These are phyloP conservation scores for Notoglanidium macrostoma DNA, from an alignment of 2,797 vertebrate genomes.

Conservation along the genomic window DNA sequence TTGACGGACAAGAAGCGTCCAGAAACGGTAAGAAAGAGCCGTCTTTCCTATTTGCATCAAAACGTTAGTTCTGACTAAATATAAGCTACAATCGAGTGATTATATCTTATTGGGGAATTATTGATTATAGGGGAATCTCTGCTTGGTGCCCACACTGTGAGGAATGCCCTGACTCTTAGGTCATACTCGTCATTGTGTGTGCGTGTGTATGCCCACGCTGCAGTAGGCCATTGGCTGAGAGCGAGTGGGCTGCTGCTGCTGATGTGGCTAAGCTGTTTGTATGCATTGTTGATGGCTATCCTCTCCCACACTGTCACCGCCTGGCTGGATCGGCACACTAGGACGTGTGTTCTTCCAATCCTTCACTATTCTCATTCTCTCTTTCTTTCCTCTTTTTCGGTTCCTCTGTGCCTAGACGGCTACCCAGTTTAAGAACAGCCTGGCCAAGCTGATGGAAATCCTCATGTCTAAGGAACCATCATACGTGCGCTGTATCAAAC, in stretches of 20 bases:
- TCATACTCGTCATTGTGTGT: slow-evolving; percentile 60
- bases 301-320: slow-evolving; percentile 58
- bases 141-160: slow-evolving; percentile 62
- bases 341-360: slow-evolving; percentile 64
- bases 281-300: slow-evolving; percentile 56
- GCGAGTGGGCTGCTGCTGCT: slow-evolving; percentile 57
- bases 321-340: slow-evolving; percentile 59
- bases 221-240: slow-evolving; percentile 54
- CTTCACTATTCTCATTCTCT: slow-evolving; percentile 42
- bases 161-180: slow-evolving; percentile 72
- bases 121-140: slow-evolving; percentile 62
- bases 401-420: slow-evolving; percentile 78
- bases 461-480: slow-evolving; percentile 98
- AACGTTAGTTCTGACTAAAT: neutral
- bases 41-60: neutral
- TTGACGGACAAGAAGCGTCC: slow-evolving; percentile 95
- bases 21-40: slow-evolving; percentile 83
- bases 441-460: slow-evolving; percentile 96
- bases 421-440: slow-evolving; percentile 96
- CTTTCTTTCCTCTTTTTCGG: neutral
- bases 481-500: slow-evolving; percentile 97
- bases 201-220: slow-evolving; percentile 46
- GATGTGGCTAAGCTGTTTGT: slow-evolving; percentile 55
- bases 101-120: too few relatives aligned
- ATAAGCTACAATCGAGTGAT: neutral